A percentile compares a stretch with the other conserved stretches of the same genome.
Evolutionary conservation across 2,888 invertebrate genomes (phyloP).

Genomic region (Coenonympha arcania): DNA sequence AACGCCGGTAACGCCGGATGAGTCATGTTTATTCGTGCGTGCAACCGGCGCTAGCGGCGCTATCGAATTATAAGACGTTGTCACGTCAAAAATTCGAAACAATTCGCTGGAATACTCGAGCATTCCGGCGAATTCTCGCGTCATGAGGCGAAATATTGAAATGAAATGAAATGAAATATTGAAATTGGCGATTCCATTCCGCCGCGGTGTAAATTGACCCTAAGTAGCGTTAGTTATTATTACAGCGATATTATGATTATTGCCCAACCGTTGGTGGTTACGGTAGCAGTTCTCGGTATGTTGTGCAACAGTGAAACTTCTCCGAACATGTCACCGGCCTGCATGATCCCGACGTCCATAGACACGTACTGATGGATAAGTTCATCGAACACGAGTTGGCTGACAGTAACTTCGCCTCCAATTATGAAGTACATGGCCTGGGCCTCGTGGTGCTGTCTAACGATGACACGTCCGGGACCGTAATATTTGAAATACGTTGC

Average conservation of each 20-base stretch:
- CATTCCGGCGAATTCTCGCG: no score
- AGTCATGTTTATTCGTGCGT: no score
- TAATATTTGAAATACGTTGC: slow-evolving; percentile 77
- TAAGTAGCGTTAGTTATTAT: no score
- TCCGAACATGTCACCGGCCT: slow-evolving; percentile 77
- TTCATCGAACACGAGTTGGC: slow-evolving; percentile 68
- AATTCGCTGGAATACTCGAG: no score
- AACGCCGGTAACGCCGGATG: no score
- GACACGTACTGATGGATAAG: slow-evolving; percentile 59
- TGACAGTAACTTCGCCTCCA: slow-evolving; percentile 70
- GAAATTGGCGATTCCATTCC: no score
- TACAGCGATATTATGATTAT: background rate
- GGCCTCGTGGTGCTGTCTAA: slow-evolving; percentile 76
- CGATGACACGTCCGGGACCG: slow-evolving; percentile 73
- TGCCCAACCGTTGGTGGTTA: slow-evolving; percentile 68
- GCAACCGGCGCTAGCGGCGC: no score
- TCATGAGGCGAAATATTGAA: no score
- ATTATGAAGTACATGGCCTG: slow-evolving; percentile 78
- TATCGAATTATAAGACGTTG: no score
- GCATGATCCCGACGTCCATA: slow-evolving; percentile 67
- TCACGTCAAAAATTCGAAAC: no score
- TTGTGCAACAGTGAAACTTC: slow-evolving; percentile 78
- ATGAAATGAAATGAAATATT: no score
- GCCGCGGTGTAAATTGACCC: no score
- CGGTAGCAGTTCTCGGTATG: slow-evolving; percentile 76